phyloP scores from a whole-genome alignment of 2,797 vertebrate genomes.

The Microtus californicus region DNA sequence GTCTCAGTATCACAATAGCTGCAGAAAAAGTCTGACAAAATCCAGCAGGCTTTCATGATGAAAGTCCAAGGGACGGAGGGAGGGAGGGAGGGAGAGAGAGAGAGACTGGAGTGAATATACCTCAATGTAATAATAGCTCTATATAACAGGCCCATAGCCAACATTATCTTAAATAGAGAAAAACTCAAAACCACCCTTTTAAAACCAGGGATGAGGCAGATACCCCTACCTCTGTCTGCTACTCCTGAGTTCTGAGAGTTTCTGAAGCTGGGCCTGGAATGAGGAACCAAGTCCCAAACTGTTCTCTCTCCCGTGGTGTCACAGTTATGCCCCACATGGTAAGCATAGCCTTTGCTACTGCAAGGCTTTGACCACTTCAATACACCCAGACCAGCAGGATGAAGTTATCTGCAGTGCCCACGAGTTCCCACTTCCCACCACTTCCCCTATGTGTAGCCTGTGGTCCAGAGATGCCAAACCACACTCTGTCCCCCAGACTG shows the following conservation, averaged over 20 bases:
- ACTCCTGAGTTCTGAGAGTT: background rate
- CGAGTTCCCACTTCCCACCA: background rate
- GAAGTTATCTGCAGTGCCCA: background rate
- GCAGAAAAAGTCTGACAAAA: background rate
- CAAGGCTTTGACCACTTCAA: background rate
- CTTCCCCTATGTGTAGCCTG: background rate
- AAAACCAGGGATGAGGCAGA: background rate
- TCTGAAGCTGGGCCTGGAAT: background rate
- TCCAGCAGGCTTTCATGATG: background rate
- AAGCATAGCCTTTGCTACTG: background rate
- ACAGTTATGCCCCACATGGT: background rate
- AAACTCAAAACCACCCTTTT: background rate
- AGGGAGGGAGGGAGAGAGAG: accelerated
- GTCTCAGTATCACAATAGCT: background rate
- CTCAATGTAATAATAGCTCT: background rate
- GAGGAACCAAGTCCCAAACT: too few species aligned
- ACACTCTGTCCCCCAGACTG: background rate
- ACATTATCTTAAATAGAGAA: background rate
- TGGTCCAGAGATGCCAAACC: constrained; percentile 3
- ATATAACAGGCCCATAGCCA: background rate
- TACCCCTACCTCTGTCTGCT: background rate
- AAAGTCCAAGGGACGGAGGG: background rate
- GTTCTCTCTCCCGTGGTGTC: background rate
- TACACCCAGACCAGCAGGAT: background rate
- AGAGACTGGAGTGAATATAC: background rate